phyloP scores from a whole-genome alignment of 35 echinoderm and acorn worm species.

The Lytechinus variegatus region DNA sequence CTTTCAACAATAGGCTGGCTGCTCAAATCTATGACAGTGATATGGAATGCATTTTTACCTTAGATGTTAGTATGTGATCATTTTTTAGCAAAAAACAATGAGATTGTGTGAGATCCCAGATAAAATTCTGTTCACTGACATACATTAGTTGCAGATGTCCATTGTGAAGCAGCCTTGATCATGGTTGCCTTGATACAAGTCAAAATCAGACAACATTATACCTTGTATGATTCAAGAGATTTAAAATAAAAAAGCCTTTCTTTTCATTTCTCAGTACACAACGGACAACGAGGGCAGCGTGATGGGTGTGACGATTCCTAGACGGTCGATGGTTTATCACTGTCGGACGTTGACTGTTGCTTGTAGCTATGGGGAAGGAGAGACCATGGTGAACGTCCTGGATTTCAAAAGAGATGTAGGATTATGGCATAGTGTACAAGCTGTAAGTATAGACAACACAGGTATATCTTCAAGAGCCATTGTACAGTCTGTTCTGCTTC shows the following conservation, averaged over 20 bases:
- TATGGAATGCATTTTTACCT: no score
- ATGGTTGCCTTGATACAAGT: no score
- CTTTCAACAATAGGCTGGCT: no score
- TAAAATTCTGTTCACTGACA: no score
- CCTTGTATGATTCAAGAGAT: no score
- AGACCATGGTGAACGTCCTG: slow-evolving; percentile 96
- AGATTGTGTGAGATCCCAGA: no score
- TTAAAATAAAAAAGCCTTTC: not conserved
- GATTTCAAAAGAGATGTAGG: slow-evolving; percentile 99
- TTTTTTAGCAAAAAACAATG: no score
- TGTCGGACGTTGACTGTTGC: slow-evolving; percentile 95
- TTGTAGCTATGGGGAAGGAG: slow-evolving; percentile 90
- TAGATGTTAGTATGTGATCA: no score
- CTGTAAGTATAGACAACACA: slow-evolving; percentile 64
- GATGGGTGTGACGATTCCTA: slow-evolving; percentile 88
- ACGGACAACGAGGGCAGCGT: slow-evolving; percentile 99
- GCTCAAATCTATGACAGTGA: no score
- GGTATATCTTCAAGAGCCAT: not conserved
- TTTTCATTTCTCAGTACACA: slow-evolving; percentile 75
- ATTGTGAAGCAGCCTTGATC: no score
- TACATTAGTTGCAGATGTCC: no score
- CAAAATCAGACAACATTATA: no score
- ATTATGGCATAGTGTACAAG: slow-evolving; percentile 94
- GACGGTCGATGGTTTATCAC: slow-evolving; percentile 95
- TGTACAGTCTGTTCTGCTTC: not conserved